phyloP scores from a whole-genome alignment of 2,797 vertebrate genomes.

The Sorex maritimensis region DNA sequence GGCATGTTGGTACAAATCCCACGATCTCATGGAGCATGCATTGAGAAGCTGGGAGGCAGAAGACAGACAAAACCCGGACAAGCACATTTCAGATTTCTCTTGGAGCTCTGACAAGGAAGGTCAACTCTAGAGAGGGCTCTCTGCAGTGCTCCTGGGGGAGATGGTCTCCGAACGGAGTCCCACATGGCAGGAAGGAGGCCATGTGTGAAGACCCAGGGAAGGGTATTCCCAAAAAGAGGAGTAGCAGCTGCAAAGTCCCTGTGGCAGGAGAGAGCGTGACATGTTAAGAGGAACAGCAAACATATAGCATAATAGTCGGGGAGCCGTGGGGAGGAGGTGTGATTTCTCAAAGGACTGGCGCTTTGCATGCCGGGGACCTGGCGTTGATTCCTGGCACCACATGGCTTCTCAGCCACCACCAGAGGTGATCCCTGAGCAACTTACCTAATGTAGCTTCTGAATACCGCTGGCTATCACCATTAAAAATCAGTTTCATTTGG shows the following conservation, averaged over 20 bases:
- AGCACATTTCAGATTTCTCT: not conserved
- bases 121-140: not conserved
- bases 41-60: not conserved
- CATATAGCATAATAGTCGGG: not conserved
- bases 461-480: too few species aligned
- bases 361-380: too few species aligned
- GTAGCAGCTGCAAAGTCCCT: not conserved
- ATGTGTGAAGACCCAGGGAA: not conserved
- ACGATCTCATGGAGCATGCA: not conserved
- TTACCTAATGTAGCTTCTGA: too few species aligned
- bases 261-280: not conserved
- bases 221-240: not conserved
- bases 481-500: too few species aligned
- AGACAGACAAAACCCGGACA: not conserved
- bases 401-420: too few species aligned
- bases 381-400: too few species aligned
- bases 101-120: not conserved
- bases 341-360: too few species aligned
- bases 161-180: not conserved
- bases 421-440: too few species aligned
- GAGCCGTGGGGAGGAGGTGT: too few species aligned
- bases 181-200: not conserved
- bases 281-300: not conserved
- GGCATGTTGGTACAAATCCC: slow-evolving; percentile 9
- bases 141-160: not conserved